Base-by-base conservation (phyloP, 23 tunicate species). In the Trididemnum miniatum region DNA sequence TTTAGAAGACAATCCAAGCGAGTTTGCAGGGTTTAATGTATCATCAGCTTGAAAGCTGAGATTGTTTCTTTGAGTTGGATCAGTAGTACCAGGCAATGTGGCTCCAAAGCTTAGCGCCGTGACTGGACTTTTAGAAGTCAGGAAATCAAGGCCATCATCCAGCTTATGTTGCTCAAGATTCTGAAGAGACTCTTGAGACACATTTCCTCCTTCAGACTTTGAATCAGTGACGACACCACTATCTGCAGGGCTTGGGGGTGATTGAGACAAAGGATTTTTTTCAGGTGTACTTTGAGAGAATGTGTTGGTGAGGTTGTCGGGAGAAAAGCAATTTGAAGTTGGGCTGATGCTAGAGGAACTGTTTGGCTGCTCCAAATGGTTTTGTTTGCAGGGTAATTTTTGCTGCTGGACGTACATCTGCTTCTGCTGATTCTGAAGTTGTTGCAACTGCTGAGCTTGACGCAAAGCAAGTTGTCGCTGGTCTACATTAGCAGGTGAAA, bases 221-320 rank as follows among this genome's bases (percentile, higher is more conserved):
- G 90, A 69, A 59, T 88, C 93, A 26, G 87, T 76, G 1, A 88
- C 87, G 2, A 88, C 93, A 35, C 93, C 93, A 66, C 93, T 88
- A 50, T 88, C 93, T 20, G 93, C 93, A 0, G 93, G 93, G 33
- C 87, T 82, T 0, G 93, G 93, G 26, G 93, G 93, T 0, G 87
- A 79, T 1, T 71, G 90, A 4, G 90, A 86, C 36, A 86, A 24
- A 23, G 50, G 71, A 22, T 84, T 72, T 69, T 86, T 86, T 51
- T 86, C 90, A 2, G 90, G 90, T 25, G 90, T 77, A 57, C 54
- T 77, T 29, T 77, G 82, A 57, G 65, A 29, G 18, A 77, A 79
- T 0, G 72, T 31, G 9, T 66, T 78, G 54, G 89, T n/a, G 31
- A 85, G 35, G 51, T 65, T 77, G 39, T 85, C 89, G 22, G 81